phyloP scores from a whole-genome alignment of 2,113 vertebrate genomes.

The Boleophthalmus pectinirostris region DNA sequence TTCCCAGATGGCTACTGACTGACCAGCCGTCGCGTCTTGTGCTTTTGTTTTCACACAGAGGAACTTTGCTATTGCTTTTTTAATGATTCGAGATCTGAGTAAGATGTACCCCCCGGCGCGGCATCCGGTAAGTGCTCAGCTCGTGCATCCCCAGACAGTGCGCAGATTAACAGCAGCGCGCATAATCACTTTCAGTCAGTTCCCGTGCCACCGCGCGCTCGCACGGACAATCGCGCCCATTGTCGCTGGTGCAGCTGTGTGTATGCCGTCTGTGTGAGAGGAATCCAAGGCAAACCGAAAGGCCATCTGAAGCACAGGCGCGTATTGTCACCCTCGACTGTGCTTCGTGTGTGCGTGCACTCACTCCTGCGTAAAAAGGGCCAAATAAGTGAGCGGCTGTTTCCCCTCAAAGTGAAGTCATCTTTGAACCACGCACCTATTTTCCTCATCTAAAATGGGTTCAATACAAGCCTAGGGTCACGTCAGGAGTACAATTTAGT shows the following conservation, averaged over 20 bases:
- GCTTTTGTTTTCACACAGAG: slow-evolving; percentile 46
- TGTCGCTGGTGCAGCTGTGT: slow-evolving; percentile 57
- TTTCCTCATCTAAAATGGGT: not conserved
- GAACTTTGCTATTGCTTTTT: slow-evolving; percentile 58
- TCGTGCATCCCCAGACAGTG: slow-evolving; percentile 13
- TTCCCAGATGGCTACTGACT: slow-evolving; percentile 29
- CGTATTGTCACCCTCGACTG: slow-evolving; percentile 55
- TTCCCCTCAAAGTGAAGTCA: not conserved
- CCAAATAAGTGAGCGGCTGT: slow-evolving; percentile 2
- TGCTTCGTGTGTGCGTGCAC: slow-evolving; percentile 25
- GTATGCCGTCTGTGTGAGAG: slow-evolving; percentile 27
- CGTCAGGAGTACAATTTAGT: not conserved
- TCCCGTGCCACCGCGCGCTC: slow-evolving; percentile 64
- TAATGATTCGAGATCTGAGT: slow-evolving; percentile 77
- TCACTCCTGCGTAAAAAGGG: slow-evolving; percentile 7
- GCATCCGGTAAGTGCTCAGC: slow-evolving; percentile 69
- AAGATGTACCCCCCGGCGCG: slow-evolving; percentile 76
- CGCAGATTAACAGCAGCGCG: slow-evolving; percentile 53
- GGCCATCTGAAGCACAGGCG: slow-evolving; percentile 50
- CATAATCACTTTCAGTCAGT: slow-evolving; percentile 62
- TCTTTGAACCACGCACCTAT: not conserved
- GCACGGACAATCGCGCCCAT: slow-evolving; percentile 65
- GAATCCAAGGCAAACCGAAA: slow-evolving; percentile 44
- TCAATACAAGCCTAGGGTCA: not conserved
- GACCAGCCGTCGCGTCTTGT: slow-evolving; percentile 22